Evolutionary conservation across 1,140 invertebrate species (phyloP), one percentile per base, ranked within the genome.

Genomic region (Choristoneura fumiferana): DNA sequence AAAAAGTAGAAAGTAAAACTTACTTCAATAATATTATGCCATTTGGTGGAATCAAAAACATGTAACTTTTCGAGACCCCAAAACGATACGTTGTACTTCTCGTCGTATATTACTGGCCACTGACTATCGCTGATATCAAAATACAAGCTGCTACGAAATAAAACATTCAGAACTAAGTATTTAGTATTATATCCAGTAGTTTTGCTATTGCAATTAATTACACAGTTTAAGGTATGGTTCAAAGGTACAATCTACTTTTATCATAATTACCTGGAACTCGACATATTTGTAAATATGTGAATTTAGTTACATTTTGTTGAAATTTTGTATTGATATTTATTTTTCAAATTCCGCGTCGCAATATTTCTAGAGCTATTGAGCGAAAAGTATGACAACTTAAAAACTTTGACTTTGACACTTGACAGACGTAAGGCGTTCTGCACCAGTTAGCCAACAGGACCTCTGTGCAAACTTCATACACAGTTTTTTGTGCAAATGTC

Each of bases 41-140:
- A 97, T 91, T 97, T 97, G 65, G 92, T 92, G 1, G 96, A 92
- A 92, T 97, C 96, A 87, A 97, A 97, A n/a, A 95, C 94, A 91
- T 97, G 96, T 12, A 96, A 89, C 76, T 94, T 95, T 86, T 97
- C 95, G 43, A 97, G 84, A 14, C 95, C 95, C 71, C 91, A 89
- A 77, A 96, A 95, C n/a, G 91, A 91, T 58, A 97, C 95, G 87
- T 96, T 95, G 81, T 97, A 97, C 55, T 94, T 91, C 22, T 92
- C 80, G 57, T 92, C 90, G 78, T 96, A 97, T 1, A 97, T 91
- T 60, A 97, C 93, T 4, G 96, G 95, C 85, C 92, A 91, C 68
- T 92, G 85, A 57, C 83, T 69, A 6, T 83, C 74, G 57, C 71
- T 75, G 34, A 90, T 87, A 68, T 90, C 85, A 56, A 89, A 80